These are phyloP conservation scores for Drosophila ananassae DNA, from an alignment of 1,140 invertebrate genomes.

Conservation along the genomic window DNA sequence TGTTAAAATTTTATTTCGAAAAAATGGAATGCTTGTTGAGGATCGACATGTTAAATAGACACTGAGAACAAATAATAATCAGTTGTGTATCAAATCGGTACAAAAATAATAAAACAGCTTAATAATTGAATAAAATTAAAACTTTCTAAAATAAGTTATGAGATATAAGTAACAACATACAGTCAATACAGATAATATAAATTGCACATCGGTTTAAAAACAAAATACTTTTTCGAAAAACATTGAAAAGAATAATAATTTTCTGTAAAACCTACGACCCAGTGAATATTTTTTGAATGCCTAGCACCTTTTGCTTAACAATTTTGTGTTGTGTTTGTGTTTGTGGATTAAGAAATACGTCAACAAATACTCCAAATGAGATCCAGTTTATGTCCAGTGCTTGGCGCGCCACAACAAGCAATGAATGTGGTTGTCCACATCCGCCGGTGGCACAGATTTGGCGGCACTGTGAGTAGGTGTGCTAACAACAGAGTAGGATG, in stretches of 20 bases:
- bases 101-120: slow-evolving; percentile 1
- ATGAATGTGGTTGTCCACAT: slow-evolving; percentile 87
- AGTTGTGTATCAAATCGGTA: not conserved
- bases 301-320: slow-evolving; percentile 28
- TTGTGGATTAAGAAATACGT: slow-evolving; percentile 18
- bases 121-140: not conserved
- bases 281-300: slow-evolving; percentile 3
- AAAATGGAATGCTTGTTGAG: slow-evolving; percentile 46
- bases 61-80: not conserved
- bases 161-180: not conserved
- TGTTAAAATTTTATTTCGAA: slow-evolving; percentile 46
- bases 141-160: not conserved
- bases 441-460: slow-evolving; percentile 59
- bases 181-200: not conserved
- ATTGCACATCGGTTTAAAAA: not conserved
- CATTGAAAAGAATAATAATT: not conserved
- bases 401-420: slow-evolving; percentile 90
- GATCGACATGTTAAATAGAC: slow-evolving; percentile 5
- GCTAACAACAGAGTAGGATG: slow-evolving; percentile 39
- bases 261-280: not conserved
- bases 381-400: slow-evolving; percentile 86
- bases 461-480: slow-evolving; percentile 67
- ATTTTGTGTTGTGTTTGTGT: slow-evolving; percentile 6
- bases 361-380: slow-evolving; percentile 44
- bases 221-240: not conserved